Evolutionary conservation across 1,140 invertebrate species (phyloP).

Genomic region (Heliconius hermathena): DNA sequence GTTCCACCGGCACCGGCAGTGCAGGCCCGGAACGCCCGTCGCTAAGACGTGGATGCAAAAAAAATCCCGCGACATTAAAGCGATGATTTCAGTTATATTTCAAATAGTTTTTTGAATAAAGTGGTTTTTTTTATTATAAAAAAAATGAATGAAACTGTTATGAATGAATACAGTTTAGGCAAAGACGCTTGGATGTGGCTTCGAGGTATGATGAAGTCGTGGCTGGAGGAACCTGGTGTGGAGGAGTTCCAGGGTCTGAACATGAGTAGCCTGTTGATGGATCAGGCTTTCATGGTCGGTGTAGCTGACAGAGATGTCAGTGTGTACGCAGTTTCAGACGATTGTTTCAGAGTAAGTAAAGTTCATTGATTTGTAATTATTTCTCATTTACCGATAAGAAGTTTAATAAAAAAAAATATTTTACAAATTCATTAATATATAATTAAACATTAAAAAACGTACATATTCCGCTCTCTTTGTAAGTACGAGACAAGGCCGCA

Average conservation of each 20-base stretch:
- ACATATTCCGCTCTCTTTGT: background rate
- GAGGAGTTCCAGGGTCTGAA: constrained; percentile 67
- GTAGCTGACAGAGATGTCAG: constrained; percentile 64
- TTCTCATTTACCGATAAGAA: background rate
- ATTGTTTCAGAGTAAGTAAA: constrained; percentile 83
- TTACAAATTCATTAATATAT: background rate
- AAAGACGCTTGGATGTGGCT: constrained; percentile 68
- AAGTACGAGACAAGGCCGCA: background rate
- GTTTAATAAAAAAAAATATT: background rate
- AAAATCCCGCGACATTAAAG: constrained; percentile 17
- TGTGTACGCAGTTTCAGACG: constrained; percentile 83
- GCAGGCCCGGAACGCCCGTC: constrained; percentile 41
- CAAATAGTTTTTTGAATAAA: constrained; percentile 11
- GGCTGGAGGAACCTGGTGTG: constrained; percentile 75
- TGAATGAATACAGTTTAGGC: background rate
- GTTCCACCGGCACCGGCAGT: constrained; percentile 51
- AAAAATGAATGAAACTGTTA: constrained; percentile 64
- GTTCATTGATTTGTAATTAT: background rate
- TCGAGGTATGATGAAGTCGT: constrained; percentile 63
- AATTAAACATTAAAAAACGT: background rate
- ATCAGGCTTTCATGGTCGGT: constrained; percentile 83
- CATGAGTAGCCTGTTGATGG: constrained; percentile 78
- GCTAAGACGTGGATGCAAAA: constrained; percentile 39
- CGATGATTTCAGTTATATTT: constrained; percentile 22
- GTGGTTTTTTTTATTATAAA: background rate